Evolutionary conservation across 2,797 vertebrate genomes (phyloP), one percentile per base, ranked within the genome.

Genomic region (Pseudomugil tenellus): DNA sequence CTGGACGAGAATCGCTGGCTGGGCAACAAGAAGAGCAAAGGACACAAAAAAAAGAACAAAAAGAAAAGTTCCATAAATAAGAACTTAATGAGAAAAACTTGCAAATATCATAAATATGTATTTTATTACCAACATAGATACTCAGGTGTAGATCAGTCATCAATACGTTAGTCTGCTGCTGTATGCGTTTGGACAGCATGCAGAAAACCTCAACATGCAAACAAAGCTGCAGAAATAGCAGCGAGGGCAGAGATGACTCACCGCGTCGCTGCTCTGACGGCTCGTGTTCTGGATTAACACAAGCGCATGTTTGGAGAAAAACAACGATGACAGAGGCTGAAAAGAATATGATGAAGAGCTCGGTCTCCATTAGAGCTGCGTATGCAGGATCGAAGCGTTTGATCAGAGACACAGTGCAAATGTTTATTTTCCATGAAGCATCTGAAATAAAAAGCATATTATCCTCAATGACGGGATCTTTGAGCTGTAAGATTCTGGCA

Each of bases 161-260:
- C 39, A 17, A 19, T 19, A 16, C 12, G 9, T 2, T 7, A 4
- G 16, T n/a, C 17, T 59, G 57, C 1, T 21, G 26, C 21, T n/a
- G 16, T 54, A 53, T 16, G 28, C 31, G 52, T 19, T 19, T 28
- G 19, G 52, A 54, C 26, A 31, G 51, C 26, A 16, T 9, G 9
- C 9, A 29, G 16, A 54, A 11, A 54, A 54, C 34, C 48, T n/a
- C 34, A 13, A 0, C 32, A 26, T 52, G 60, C 60, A 29, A 58
- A 35, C 39, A n/a, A 10, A 0, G 1, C 54, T 37, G 57, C 25
- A 29, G 57, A 43, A 59, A 59, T 43, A 29, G 26, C 57, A 41
- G 35, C 25, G 17, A 43, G 37, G 39, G 39, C 64, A 58, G 41
- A 34, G 31, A 49, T 37, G 64, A 58, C 31, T 51, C 43, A 23